Percentiles rank a stretch among this genome's conserved stretches.
phyloP scores from a whole-genome alignment of 2,113 vertebrate genomes.

The Gavia stellata region DNA sequence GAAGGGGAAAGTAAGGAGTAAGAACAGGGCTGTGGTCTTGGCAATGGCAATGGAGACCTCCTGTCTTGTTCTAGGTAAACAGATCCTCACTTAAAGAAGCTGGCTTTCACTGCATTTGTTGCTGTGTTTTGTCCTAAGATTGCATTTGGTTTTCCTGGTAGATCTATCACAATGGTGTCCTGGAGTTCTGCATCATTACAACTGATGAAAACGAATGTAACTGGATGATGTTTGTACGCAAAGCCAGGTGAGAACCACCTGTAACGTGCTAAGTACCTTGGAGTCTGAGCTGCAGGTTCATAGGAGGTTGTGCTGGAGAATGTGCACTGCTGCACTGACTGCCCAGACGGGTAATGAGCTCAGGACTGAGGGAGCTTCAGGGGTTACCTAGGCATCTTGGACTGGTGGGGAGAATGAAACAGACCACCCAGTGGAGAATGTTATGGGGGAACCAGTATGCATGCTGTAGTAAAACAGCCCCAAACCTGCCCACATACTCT shows the following conservation, averaged over 20 bases:
- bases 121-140: neutral
- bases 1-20: neutral
- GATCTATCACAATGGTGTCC: constrained; percentile 90
- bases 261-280: neutral
- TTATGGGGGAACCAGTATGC: neutral
- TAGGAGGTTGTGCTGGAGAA: neutral
- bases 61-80: neutral
- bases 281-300: neutral
- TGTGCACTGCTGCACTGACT: neutral
- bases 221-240: constrained; percentile 99
- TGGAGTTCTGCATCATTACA: constrained; percentile 90
- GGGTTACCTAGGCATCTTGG: neutral
- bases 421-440: neutral
- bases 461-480: neutral
- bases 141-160: constrained; percentile 44
- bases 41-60: neutral
- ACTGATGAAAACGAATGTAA: constrained; percentile 95
- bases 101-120: neutral
- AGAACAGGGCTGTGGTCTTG: neutral
- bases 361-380: neutral
- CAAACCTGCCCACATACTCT: neutral
- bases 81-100: neutral
- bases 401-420: neutral
- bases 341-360: neutral
- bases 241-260: constrained; percentile 82